A percentile compares a stretch with the other conserved stretches of the same genome.
Evolutionary conservation across 2,888 invertebrate species (phyloP).

Genomic region (Aphidoletes aphidimyza): DNA sequence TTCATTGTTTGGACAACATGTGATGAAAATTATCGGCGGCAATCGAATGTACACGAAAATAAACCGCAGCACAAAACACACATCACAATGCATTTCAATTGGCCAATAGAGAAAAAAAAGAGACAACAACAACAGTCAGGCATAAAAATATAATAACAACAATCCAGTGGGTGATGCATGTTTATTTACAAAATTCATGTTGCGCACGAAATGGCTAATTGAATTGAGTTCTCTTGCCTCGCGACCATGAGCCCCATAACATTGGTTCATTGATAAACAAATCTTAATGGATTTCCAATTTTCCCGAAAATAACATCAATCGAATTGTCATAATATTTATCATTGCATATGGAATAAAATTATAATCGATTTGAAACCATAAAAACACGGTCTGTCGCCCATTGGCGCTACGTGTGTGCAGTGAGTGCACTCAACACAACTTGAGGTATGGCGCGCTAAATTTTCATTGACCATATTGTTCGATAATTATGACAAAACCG

Average conservation of each 20-base stretch:
- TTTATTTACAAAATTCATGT: constrained; percentile 9
- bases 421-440: neutral
- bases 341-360: constrained; percentile 42
- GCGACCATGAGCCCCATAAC: neutral
- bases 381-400: neutral
- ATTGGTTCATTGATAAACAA: constrained; percentile 40
- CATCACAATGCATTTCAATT: too few species aligned
- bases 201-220: constrained; percentile 41
- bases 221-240: constrained; percentile 21
- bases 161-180: neutral
- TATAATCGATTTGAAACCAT: constrained; percentile 35
- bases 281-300: constrained; percentile 53
- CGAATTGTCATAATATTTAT: constrained; percentile 53
- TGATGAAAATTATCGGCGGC: constrained; percentile 41
- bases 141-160: neutral
- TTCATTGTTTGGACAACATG: constrained; percentile 47
- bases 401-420: neutral
- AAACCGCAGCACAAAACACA: neutral
- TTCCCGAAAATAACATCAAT: constrained; percentile 36
- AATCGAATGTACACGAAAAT: neutral
- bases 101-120: neutral
- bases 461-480: constrained; percentile 22
- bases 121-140: neutral
- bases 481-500: neutral
- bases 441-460: neutral